Base-by-base conservation (phyloP, 2,797 vertebrate genomes). In the Triplophysa bombifrons region DNA sequence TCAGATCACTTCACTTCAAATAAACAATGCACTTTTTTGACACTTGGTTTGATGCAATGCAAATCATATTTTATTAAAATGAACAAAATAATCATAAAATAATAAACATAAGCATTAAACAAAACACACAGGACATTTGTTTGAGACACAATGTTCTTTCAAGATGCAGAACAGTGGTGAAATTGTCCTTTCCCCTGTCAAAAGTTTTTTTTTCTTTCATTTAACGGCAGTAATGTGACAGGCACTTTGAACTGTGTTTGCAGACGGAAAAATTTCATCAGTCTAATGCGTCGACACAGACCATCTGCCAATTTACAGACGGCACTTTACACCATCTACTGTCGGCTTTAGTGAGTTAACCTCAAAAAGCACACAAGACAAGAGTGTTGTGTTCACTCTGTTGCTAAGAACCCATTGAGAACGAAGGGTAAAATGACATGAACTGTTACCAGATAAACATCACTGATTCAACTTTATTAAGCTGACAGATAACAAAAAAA, bases 371-470 rank as follows among this genome's bases (percentile, higher is more conserved):
- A 86, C 80, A 67, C 72, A 83, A 60, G 46, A 76, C 79, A 81
- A 89, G 76, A 85, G 86, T 65, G 70, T 81, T 76, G 74, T 82
- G 83, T 87, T 90, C 80, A 6, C 20, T 70, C 84, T 78, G 94
- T 94, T 94, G 93, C 93, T 91, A 91, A 88, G 94, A 87, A 85
- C 84, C 90, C 63, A 12, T 11, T 22, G 80, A 74, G 72, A 80
- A 82, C 84, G 46, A 83, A 84, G 85, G 87, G 84, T 74, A 70
- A 81, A 81, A 55, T 27, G 3, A 55, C 25, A 51, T 7, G 17
- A 61, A 53, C 69, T 46, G 16, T 72, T 51, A 19, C 9, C 53
- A 44, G 38, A 50, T n/a, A 70, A 89, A 83, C 82, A 83, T 71
- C 84, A 76, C 34, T 2, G 12, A 25, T n/a, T 9, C 13, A 9